A percentile compares a stretch with the other conserved stretches of the same genome.
Evolutionary conservation across 2,797 vertebrate genomes (phyloP).

Genomic region (Meda fulgida): DNA sequence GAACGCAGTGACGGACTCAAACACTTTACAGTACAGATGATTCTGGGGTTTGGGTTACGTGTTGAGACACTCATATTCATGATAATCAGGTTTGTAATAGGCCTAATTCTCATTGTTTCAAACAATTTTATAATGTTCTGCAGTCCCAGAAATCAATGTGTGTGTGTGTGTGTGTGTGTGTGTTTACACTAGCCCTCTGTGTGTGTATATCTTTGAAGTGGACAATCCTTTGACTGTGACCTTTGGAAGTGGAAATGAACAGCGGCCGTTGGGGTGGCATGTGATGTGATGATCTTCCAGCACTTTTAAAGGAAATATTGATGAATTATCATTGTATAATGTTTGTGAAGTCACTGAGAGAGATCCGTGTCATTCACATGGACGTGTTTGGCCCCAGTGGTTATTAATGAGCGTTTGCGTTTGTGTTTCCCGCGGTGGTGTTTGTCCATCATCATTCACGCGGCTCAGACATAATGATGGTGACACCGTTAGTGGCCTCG

Average conservation of each 20-base stretch:
- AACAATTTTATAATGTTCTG: too few species aligned
- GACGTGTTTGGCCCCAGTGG: neutral
- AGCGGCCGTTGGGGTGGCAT: neutral
- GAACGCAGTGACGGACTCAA: too few species aligned
- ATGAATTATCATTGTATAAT: neutral
- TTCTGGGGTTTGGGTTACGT: too few species aligned
- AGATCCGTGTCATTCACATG: neutral
- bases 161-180: slow-evolving; percentile 25
- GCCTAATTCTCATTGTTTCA: too few species aligned
- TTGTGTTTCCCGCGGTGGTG: neutral
- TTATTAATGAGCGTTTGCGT: neutral
- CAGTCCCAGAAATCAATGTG: neutral
- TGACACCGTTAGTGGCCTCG: slow-evolving; percentile 41
- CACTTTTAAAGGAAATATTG: neutral
- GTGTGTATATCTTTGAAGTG: slow-evolving; percentile 60
- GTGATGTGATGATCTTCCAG: neutral
- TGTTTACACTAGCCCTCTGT: slow-evolving; percentile 34
- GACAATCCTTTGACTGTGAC: slow-evolving; percentile 63
- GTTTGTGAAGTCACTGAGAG: too few species aligned
- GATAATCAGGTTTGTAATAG: too few species aligned
- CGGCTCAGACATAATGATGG: neutral
- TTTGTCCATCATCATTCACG: slow-evolving; percentile 16
- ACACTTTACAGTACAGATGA: too few species aligned
- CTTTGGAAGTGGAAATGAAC: slow-evolving; percentile 57
- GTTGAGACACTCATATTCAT: too few species aligned